phyloP scores from a whole-genome alignment of 2,888 invertebrate genomes.

The Lepidocyrtinus sp. region DNA sequence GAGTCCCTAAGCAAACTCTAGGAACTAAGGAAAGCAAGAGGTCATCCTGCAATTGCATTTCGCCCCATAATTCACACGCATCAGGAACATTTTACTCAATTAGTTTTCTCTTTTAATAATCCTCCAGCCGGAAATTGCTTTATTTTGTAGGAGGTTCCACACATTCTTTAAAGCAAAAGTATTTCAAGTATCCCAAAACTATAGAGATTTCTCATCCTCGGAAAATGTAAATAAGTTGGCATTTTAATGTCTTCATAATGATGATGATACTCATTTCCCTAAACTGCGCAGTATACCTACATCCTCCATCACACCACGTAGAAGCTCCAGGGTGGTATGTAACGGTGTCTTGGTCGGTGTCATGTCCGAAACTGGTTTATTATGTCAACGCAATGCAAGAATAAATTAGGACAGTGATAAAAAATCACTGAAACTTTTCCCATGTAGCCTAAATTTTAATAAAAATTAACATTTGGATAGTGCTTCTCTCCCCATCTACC shows the following conservation, averaged over 20 bases:
- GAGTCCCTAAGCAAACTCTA: not conserved
- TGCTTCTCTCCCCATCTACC: no score
- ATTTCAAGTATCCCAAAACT: no score
- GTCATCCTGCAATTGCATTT: slow-evolving; percentile 1
- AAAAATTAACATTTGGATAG: slow-evolving; percentile 2
- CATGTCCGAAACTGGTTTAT: no score
- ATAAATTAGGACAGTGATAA: slow-evolving; percentile 13
- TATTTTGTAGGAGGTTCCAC: not conserved
- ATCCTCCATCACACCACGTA: not conserved
- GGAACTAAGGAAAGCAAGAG: not conserved
- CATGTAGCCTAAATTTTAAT: no score
- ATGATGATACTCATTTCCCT: slow-evolving; percentile 3
- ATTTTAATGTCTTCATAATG: slow-evolving; percentile 13
- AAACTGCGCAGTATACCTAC: not conserved
- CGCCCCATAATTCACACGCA: not conserved
- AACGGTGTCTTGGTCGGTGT: no score
- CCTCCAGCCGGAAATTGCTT: no score
- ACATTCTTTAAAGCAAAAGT: not conserved
- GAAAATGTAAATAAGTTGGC: slow-evolving; percentile 8
- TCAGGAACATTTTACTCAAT: not conserved
- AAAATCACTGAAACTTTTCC: slow-evolving; percentile 1
- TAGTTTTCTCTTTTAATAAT: no score
- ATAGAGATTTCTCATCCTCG: not conserved
- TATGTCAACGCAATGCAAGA: not conserved
- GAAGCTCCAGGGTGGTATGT: no score